phyloP scores from a whole-genome alignment of 2,888 invertebrate species.

The Pyrocoelia pectoralis region DNA sequence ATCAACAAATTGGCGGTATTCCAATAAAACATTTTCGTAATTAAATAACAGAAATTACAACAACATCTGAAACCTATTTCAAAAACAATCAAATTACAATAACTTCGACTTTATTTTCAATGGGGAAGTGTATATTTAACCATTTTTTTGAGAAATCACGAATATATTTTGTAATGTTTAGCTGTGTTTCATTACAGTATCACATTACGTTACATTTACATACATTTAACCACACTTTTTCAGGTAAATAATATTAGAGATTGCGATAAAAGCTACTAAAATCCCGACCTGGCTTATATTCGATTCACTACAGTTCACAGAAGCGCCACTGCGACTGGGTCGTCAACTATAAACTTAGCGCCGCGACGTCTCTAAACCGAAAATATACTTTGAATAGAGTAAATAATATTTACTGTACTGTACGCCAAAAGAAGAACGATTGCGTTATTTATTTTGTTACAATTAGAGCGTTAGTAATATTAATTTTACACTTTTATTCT shows the following conservation, averaged over 20 bases:
- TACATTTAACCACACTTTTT: conserved; percentile 12
- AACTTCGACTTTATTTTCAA: not conserved
- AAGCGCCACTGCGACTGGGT: conserved; percentile 39
- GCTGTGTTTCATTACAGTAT: not conserved
- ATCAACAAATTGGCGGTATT: not conserved
- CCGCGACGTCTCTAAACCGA: conserved; percentile 31
- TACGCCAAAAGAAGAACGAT: not conserved
- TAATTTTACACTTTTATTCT: too few species aligned
- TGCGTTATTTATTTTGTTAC: too few species aligned
- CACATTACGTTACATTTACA: not conserved
- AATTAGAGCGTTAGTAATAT: too few species aligned
- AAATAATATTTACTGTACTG: conserved; percentile 11
- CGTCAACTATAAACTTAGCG: conserved; percentile 34
- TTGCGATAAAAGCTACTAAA: conserved; percentile 20
- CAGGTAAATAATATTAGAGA: not conserved
- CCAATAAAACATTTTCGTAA: not conserved
- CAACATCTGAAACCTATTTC: too few species aligned
- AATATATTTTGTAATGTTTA: not conserved
- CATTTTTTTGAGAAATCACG: not conserved
- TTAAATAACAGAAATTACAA: not conserved
- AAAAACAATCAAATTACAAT: too few species aligned
- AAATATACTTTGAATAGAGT: conserved; percentile 17
- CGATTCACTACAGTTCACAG: conserved; percentile 32
- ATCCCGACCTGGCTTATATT: conserved; percentile 33
- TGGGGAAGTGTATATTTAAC: not conserved